A percentile compares a stretch with the other conserved stretches of the same genome.
Conservation (phyloP, 1,140 invertebrate genomes). For the Drosophila lacertosa region DNA sequence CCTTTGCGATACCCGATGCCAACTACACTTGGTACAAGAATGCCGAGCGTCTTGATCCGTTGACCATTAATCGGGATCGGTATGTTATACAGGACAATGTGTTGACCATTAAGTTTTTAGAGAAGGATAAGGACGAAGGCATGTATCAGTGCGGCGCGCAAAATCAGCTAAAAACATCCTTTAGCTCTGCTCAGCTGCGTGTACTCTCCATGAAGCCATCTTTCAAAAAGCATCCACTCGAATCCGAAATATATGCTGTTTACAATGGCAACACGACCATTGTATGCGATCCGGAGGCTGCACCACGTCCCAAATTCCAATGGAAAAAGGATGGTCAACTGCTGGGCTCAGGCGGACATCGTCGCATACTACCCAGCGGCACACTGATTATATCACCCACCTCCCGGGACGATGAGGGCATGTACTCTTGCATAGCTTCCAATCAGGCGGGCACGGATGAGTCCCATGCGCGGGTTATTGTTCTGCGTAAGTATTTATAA, state of each 20-base stretch:
- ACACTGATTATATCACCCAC: slow-evolving; percentile 95
- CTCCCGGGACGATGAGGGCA: slow-evolving; percentile 93
- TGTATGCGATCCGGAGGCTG: slow-evolving; percentile 96
- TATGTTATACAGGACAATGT: slow-evolving; percentile 95
- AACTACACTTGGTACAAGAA: slow-evolving; percentile 97
- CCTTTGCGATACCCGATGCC: slow-evolving; percentile 97
- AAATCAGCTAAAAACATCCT: slow-evolving; percentile 94
- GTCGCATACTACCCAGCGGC: slow-evolving; percentile 92
- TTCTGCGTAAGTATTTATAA: slow-evolving; percentile 88
- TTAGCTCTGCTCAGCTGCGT: slow-evolving; percentile 94
- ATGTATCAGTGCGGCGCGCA: slow-evolving; percentile 97
- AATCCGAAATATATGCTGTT: slow-evolving; percentile 94
- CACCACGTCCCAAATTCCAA: slow-evolving; percentile 93
- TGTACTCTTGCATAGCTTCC: slow-evolving; percentile 94
- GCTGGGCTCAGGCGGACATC: slow-evolving; percentile 91
- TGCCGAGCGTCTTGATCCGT: slow-evolving; percentile 89
- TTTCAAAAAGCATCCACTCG: slow-evolving; percentile 95
- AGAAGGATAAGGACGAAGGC: slow-evolving; percentile 93
- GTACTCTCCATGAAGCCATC: slow-evolving; percentile 94
- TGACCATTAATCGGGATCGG: slow-evolving; percentile 89
- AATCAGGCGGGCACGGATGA: slow-evolving; percentile 93
- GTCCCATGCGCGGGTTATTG: slow-evolving; percentile 91
- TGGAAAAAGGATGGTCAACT: slow-evolving; percentile 96
- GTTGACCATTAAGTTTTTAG: slow-evolving; percentile 91
- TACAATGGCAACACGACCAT: slow-evolving; percentile 96